A percentile compares a stretch with the other conserved stretches of the same genome.
phyloP scores from a whole-genome alignment of 1,140 invertebrate species.

The Drosophila setifemur region DNA sequence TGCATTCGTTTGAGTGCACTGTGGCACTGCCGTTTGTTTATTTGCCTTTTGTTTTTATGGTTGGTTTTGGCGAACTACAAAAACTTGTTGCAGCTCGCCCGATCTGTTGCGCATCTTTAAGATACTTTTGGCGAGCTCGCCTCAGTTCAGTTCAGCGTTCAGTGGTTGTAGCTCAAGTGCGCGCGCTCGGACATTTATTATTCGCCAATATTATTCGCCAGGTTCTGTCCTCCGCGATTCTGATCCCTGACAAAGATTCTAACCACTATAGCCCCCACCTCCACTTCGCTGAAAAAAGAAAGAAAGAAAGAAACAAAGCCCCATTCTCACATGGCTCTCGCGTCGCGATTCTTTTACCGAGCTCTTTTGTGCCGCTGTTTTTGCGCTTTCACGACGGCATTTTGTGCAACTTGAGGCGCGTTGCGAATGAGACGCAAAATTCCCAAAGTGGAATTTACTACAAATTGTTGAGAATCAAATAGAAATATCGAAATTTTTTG shows the following conservation, averaged over 20 bases:
- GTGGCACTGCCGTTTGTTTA: slow-evolving; percentile 74
- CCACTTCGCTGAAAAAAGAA: background rate
- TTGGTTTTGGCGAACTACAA: slow-evolving; percentile 32
- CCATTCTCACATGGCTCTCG: background rate
- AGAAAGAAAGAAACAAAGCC: background rate
- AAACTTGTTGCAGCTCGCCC: slow-evolving; percentile 58
- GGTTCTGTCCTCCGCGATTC: slow-evolving; percentile 18
- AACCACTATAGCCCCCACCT: background rate
- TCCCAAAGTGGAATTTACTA: background rate
- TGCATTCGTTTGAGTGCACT: slow-evolving; percentile 58
- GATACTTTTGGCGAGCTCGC: slow-evolving; percentile 59
- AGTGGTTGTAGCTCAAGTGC: slow-evolving; percentile 78
- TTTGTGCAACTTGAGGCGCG: slow-evolving; percentile 22
- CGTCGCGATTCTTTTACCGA: slow-evolving; percentile 24
- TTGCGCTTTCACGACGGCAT: slow-evolving; percentile 56
- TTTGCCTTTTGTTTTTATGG: slow-evolving; percentile 62
- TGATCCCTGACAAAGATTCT: slow-evolving; percentile 1
- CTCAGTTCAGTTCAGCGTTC: slow-evolving; percentile 70
- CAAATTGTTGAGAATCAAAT: background rate
- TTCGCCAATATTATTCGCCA: slow-evolving; percentile 1
- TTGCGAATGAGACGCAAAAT: background rate
- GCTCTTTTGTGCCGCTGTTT: slow-evolving; percentile 16
- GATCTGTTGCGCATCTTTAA: slow-evolving; percentile 75
- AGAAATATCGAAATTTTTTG: background rate
- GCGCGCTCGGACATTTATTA: slow-evolving; percentile 50